phyloP scores from a whole-genome alignment of 2,888 invertebrate genomes.

The Drosophila helvetica region DNA sequence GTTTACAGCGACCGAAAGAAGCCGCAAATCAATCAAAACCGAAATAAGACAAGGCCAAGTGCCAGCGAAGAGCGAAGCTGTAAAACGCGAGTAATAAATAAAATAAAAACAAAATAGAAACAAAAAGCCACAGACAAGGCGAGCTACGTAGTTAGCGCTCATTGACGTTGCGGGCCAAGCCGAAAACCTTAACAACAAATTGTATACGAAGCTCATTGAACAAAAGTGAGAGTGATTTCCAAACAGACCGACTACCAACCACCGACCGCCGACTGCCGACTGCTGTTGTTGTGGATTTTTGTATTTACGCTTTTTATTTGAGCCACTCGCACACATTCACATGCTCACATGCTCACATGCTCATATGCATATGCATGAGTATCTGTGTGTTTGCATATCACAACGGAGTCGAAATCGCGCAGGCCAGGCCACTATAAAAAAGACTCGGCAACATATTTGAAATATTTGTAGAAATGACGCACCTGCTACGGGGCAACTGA shows the following conservation, averaged over 20 bases:
- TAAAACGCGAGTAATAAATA: slow-evolving; percentile 27
- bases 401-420: slow-evolving; percentile 41
- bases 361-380: slow-evolving; percentile 41
- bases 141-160: slow-evolving; percentile 26
- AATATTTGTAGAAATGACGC: slow-evolving; percentile 67
- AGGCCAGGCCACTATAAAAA: slow-evolving; percentile 21
- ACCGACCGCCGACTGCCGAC: background rate
- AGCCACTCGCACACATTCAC: slow-evolving; percentile 42
- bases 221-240: slow-evolving; percentile 82
- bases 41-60: slow-evolving; percentile 40
- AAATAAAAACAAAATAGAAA: slow-evolving; percentile 21
- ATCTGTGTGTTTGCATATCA: slow-evolving; percentile 42
- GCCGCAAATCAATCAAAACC: slow-evolving; percentile 34
- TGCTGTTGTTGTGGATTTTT: slow-evolving; percentile 36
- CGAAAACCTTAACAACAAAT: slow-evolving; percentile 44
- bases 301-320: slow-evolving; percentile 49
- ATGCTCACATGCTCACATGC: slow-evolving; percentile 49
- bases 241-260: slow-evolving; percentile 49
- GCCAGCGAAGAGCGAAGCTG: slow-evolving; percentile 21
- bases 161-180: slow-evolving; percentile 50
- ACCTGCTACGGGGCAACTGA: slow-evolving; percentile 30
- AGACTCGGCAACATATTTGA: slow-evolving; percentile 43
- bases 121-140: slow-evolving; percentile 20
- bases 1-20: slow-evolving; percentile 41
- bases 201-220: slow-evolving; percentile 61